Evolutionary conservation across 1,140 invertebrate species (phyloP).

Genomic region (Saccostrea cuccullata): DNA sequence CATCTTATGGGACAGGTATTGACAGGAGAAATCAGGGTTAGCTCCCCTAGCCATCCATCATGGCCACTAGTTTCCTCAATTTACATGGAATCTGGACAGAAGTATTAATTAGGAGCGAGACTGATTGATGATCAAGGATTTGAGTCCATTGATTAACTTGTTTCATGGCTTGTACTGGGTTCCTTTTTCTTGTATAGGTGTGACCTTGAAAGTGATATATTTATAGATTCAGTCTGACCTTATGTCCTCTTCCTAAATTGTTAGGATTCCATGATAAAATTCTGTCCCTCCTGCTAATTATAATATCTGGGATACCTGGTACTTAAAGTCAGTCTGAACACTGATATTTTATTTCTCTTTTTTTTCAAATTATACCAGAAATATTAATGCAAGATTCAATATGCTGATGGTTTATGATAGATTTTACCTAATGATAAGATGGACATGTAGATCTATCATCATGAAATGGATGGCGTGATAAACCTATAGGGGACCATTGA

Average conservation of each 20-base stretch:
- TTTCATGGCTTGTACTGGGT: neutral
- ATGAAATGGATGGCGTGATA: neutral
- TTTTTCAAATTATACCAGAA: no score
- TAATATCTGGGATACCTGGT: no score
- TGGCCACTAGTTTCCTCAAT: neutral
- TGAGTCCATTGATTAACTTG: neutral
- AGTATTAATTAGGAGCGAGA: neutral
- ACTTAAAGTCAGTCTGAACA: no score
- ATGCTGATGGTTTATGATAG: no score
- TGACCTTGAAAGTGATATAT: neutral
- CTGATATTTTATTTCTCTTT: no score
- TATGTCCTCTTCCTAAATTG: neutral
- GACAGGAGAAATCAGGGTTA: constrained; percentile 11
- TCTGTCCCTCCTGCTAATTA: no score
- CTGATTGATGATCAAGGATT: neutral
- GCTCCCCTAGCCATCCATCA: neutral
- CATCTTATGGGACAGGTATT: neutral
- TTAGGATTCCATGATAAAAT: no score
- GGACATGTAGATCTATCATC: neutral
- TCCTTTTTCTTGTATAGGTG: neutral
- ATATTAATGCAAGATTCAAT: no score
- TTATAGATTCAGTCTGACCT: neutral
- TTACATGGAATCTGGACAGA: neutral
- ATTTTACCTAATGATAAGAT: no score
- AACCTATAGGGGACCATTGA: neutral